A percentile compares a stretch with the other conserved stretches of the same genome.
Evolutionary conservation across 1,140 invertebrate species (phyloP).

Genomic region (Eupristina koningsbergeri): DNA sequence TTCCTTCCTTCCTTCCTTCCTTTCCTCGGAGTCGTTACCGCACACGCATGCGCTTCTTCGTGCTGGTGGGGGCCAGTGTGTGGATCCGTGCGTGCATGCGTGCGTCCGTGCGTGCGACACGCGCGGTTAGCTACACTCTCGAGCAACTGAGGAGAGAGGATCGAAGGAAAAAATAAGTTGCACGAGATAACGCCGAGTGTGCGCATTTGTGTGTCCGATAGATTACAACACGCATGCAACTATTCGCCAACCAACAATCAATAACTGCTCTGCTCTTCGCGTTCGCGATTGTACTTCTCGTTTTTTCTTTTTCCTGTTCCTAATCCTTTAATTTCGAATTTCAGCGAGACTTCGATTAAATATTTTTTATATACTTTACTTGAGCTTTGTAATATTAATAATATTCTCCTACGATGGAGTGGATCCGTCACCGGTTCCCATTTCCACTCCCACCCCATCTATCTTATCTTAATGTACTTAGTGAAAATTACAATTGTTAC

Average conservation of each 20-base stretch:
- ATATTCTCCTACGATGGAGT: too few relatives aligned
- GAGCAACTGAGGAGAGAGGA: neutral
- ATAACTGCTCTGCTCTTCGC: constrained; percentile 37
- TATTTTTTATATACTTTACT: too few relatives aligned
- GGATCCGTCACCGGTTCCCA: too few relatives aligned
- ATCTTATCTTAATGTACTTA: too few relatives aligned
- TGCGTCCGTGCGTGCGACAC: constrained; percentile 2
- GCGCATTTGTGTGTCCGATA: constrained; percentile 27
- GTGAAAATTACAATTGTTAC: too few relatives aligned
- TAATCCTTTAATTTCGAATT: too few relatives aligned
- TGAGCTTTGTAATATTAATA: too few relatives aligned
- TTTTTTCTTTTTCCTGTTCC: too few relatives aligned
- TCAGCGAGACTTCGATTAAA: too few relatives aligned
- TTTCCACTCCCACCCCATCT: too few relatives aligned
- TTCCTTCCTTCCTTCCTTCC: neutral
- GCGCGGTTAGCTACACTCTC: neutral
- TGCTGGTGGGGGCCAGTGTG: too few relatives aligned
- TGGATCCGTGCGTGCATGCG: neutral
- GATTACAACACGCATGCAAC: constrained; percentile 34
- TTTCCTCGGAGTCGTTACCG: neutral
- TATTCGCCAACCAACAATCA: constrained; percentile 43
- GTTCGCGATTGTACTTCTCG: constrained; percentile 21
- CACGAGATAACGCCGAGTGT: constrained; percentile 45
- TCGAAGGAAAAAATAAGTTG: constrained; percentile 14
- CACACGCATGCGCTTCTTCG: constrained; percentile 12